Conservation (phyloP, 2,113 vertebrate species). For the Microcebus griseorufus region DNA sequence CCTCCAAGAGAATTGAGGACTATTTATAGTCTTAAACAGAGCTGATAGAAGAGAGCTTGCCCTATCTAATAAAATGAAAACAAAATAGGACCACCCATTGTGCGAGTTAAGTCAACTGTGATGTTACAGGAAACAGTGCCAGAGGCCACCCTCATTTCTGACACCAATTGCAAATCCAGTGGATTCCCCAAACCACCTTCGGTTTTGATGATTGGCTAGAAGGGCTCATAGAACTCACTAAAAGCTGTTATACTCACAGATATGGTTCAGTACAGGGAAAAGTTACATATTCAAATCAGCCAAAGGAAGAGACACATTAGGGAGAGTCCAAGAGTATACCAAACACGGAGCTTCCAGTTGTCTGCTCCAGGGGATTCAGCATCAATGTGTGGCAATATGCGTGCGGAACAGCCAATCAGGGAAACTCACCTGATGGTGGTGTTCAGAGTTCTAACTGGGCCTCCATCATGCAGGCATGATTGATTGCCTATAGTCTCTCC, state of each 20-base stretch:
- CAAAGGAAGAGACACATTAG: neutral
- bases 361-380: neutral
- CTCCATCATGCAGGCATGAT: neutral
- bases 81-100: neutral
- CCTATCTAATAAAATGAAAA: conserved; percentile 15
- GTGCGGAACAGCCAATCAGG: neutral
- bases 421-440: neutral
- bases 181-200: neutral
- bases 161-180: neutral
- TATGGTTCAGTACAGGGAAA: neutral
- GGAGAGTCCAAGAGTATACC: neutral
- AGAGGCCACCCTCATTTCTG: neutral
- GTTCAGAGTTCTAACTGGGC: neutral
- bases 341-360: neutral
- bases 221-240: neutral
- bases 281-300: neutral
- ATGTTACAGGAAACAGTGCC: neutral
- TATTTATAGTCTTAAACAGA: conserved; percentile 39
- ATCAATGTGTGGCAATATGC: neutral
- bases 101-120: neutral
- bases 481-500: neutral
- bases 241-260: neutral
- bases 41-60: neutral
- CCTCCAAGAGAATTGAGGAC: neutral
- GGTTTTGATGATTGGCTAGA: neutral